Evolutionary conservation across 2,797 vertebrate species (phyloP).

Genomic region (Enteromius argenteus): DNA sequence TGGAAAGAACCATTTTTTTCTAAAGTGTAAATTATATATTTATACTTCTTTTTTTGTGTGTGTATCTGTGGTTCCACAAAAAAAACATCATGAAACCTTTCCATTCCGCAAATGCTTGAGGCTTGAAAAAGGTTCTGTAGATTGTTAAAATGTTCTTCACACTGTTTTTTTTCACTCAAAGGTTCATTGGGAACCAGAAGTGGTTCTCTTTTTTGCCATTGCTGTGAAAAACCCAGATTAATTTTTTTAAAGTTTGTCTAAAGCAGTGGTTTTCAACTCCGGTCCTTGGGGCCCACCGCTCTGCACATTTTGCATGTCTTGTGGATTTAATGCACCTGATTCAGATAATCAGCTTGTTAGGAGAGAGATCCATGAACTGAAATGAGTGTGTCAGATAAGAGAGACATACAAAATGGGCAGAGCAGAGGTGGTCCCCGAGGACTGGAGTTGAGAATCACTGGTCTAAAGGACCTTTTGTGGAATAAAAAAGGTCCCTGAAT

Average conservation of each 20-base stretch:
- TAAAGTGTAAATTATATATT: neutral
- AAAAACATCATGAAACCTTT: neutral
- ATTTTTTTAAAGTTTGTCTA: neutral
- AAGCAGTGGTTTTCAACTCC: neutral
- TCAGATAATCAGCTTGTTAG: too few species aligned
- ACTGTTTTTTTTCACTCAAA: neutral
- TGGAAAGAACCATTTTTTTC: neutral
- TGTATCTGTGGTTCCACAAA: neutral
- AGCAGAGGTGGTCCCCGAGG: too few species aligned
- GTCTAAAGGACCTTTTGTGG: neutral
- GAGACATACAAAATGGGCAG: too few species aligned
- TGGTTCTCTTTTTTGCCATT: neutral
- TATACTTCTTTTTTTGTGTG: too few species aligned
- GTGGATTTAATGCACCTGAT: too few species aligned
- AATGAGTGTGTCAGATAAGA: too few species aligned
- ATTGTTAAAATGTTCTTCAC: neutral
- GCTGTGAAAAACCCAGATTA: neutral
- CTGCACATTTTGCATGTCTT: too few species aligned
- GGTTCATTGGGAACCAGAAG: neutral
- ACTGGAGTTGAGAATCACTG: too few species aligned
- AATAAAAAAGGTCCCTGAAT: neutral
- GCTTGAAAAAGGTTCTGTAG: neutral
- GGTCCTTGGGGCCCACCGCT: too few species aligned
- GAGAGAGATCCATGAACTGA: too few species aligned
- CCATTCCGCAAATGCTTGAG: neutral